Conservation (phyloP, 2,113 vertebrate species). For the Trematomus loennbergii region DNA sequence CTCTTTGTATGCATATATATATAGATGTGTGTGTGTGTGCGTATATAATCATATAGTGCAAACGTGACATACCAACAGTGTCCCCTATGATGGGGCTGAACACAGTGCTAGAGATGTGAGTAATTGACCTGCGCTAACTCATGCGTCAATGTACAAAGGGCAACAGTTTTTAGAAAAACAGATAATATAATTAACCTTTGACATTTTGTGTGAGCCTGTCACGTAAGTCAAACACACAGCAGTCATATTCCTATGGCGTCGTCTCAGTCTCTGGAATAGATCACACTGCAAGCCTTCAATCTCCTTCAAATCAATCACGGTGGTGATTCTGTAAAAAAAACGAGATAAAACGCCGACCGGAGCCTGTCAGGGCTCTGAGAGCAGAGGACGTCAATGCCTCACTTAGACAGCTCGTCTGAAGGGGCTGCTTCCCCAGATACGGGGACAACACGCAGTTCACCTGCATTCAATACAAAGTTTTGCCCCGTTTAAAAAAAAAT, state of each 20-base stretch:
- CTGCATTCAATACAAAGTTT: conserved; percentile 73
- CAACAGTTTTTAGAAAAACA: conserved; percentile 30
- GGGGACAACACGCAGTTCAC: conserved; percentile 74
- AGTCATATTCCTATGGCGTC: conserved; percentile 55
- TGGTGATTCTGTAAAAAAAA: conserved; percentile 70
- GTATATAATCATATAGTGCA: conserved; percentile 29
- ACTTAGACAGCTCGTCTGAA: conserved; percentile 76
- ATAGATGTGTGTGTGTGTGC: conserved; percentile 6
- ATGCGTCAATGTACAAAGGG: conserved; percentile 50
- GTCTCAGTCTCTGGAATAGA: conserved; percentile 67
- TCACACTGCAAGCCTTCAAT: conserved; percentile 73
- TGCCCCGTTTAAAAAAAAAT: conserved; percentile 44
- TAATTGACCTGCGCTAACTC: conserved; percentile 47
- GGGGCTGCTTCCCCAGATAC: conserved; percentile 67
- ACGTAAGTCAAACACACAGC: conserved; percentile 11
- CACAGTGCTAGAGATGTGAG: conserved; percentile 27
- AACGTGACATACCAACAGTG: conserved; percentile 29
- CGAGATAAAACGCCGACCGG: conserved; percentile 59
- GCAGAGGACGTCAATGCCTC: conserved; percentile 72
- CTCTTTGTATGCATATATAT: conserved; percentile 19
- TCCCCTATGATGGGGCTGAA: conserved; percentile 27
- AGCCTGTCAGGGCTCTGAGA: conserved; percentile 72
- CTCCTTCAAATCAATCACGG: conserved; percentile 75
- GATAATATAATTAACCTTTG: conserved; percentile 55
- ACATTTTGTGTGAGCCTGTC: conserved; percentile 39